Base-by-base conservation (phyloP, 2,113 vertebrate species). In the Tyrannus savana region DNA sequence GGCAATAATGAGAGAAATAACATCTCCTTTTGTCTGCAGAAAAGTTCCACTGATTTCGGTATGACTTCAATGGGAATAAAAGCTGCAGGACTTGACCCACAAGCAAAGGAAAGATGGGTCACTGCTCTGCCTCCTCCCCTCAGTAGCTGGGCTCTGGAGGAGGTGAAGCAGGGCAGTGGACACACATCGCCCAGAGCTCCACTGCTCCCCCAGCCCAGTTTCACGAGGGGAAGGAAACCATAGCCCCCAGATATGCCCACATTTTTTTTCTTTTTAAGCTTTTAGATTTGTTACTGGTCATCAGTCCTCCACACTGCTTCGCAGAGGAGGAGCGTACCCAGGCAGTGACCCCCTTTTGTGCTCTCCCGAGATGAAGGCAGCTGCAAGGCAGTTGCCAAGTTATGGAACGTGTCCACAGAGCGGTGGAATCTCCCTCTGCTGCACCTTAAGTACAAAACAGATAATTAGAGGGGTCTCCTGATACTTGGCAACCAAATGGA, bases 381-480 rank as follows among this genome's bases (percentile, higher is more conserved):
- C 81, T 39, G 52, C 47, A 60, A 63, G 55, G 79, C 77, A 92
- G 89, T 97, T 96, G 92, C 96, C 94, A 90, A 97, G 96, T 97
- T 96, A 94, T 96, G 66, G 84, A 87, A 97, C 30, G 25, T 60
- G 63, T 81, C 87, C 79, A 37, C 21, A 31, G 95, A 97, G 83
- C 46, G 0, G 39, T 84, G 97, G 95, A 95, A 97, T 98, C 93
- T 97, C 90, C 84, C 71, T 96, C 59, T 41, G 84, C 83, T 93
- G 91, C 89, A 93, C 97, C 94, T 94, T 37, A 41, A 96, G 78
- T 92, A 79, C 87, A 77, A 96, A 97, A 55, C 17, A 71, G 89
- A 97, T 97, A 87, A 97, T 98, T 98, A 98, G 90, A 94, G 87
- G 78, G 39, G 73, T 96, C 76, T 97, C 33, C 23, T 94, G 95